A percentile compares a stretch with the other conserved stretches of the same genome.
phyloP scores from a whole-genome alignment of 2,888 invertebrate species.

The Eristalis tenax region DNA sequence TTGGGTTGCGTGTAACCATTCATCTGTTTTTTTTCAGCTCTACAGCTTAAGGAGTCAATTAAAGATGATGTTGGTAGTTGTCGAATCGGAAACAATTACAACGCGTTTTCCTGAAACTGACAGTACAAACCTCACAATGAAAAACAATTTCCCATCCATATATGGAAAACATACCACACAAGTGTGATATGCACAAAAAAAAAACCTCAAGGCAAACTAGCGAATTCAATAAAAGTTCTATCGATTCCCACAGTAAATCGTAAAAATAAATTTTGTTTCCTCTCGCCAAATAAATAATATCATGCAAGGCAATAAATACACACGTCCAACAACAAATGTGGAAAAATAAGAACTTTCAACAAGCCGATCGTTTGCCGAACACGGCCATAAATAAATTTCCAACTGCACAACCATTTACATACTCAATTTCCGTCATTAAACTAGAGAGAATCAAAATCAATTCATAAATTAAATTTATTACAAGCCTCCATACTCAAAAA shows the following conservation, averaged over 20 bases:
- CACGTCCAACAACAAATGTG: neutral
- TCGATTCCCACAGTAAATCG: neutral
- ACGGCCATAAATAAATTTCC: constrained; percentile 35
- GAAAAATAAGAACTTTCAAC: constrained; percentile 15
- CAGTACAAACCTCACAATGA: neutral
- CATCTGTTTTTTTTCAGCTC: constrained; percentile 26
- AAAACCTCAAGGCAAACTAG: neutral
- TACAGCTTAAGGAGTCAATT: constrained; percentile 37
- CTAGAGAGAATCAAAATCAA: constrained; percentile 57
- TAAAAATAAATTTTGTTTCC: neutral
- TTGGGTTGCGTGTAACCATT: constrained; percentile 54
- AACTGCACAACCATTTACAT: constrained; percentile 43
- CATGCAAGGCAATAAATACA: neutral
- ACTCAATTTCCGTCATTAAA: constrained; percentile 48
- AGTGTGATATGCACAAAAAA: neutral
- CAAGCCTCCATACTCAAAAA: neutral
- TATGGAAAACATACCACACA: neutral
- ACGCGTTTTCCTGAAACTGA: neutral
- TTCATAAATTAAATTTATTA: constrained; percentile 64
- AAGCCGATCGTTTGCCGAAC: constrained; percentile 46
- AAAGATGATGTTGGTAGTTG: neutral
- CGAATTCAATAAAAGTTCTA: neutral
- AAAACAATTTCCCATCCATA: neutral
- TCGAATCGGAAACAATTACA: no score
- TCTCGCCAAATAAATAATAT: neutral